A percentile compares a stretch with the other conserved stretches of the same genome.
These are phyloP conservation scores for Lithophane leautieri DNA, from an alignment of 2,888 invertebrate genomes.

Conservation along the genomic window DNA sequence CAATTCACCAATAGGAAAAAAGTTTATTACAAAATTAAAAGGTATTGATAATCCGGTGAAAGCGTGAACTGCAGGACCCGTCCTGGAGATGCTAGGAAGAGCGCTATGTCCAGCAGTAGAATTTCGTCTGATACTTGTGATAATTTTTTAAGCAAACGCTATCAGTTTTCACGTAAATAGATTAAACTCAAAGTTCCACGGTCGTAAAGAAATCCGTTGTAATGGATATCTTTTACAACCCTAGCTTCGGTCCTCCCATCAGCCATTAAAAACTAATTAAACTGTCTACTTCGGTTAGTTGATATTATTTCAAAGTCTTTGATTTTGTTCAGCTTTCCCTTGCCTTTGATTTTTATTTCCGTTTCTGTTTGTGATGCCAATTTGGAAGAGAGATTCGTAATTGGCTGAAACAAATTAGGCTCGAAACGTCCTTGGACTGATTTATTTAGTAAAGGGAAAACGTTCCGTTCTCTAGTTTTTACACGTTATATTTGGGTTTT, in stretches of 20 bases:
- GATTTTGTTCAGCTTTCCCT: constrained; percentile 24
- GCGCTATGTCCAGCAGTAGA: no score
- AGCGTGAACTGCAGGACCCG: no score
- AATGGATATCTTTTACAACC: not conserved
- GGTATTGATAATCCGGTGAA: no score
- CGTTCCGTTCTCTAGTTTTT: constrained; percentile 5
- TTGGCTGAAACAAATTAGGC: constrained; percentile 46
- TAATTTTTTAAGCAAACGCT: no score
- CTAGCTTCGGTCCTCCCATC: not conserved
- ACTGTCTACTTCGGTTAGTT: constrained; percentile 6
- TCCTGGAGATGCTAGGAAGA: no score
- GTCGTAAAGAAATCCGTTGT: not conserved
- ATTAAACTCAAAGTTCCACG: not conserved
- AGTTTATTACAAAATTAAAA: no score
- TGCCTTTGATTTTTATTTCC: constrained; percentile 43
- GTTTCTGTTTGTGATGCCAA: constrained; percentile 45
- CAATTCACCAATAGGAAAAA: no score
- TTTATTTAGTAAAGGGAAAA: constrained; percentile 33
- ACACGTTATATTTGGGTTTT: not conserved
- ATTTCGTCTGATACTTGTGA: no score
- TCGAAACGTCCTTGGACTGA: constrained; percentile 30
- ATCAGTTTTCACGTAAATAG: not conserved
- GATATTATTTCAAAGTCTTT: constrained; percentile 40
- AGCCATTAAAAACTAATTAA: constrained; percentile 16
- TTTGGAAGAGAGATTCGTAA: constrained; percentile 40